Evolutionary conservation across 2,113 vertebrate genomes (phyloP), one percentile per base, ranked within the genome.

Genomic region (Stigmatopora nigra): DNA sequence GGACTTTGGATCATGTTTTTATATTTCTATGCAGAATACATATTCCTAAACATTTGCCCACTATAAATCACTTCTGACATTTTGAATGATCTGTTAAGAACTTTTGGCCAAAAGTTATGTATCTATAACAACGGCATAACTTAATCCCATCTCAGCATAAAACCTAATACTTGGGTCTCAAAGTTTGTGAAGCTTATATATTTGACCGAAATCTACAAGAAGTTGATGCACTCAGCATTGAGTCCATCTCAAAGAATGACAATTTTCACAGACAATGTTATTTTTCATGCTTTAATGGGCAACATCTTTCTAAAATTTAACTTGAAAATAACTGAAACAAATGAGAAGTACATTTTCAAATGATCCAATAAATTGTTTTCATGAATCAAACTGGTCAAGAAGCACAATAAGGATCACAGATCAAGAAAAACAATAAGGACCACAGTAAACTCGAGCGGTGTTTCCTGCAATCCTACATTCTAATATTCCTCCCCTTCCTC

Each of bases 401-500:
- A 60, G 41, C 36, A 60, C 57, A 41, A 41, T 12, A 17, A 19
- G 57, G 17, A 59, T 59, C 57, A 59, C 35, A 38, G 7, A 58
- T 15, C 25, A 31, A 31, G 25, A 31, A 60, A 60, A 16, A 60
- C 57, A 41, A 41, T 12, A 17, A 19, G 57, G 17, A 31, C 25
- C 25, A 31, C 25, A 31, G 25, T 31, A 3, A 31, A 60, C 38
- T 41, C 11, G 31, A 31, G 51, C 58, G 38, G 36, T 5, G 36
- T 13, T 44, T 44, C 17, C 36, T 19, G 58, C 11, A 13, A 44
- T 60, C 17, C 2, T 11, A 59, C 56, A 0, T 57, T 5, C 6
- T 45, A 45, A 44, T 45, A 61, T 22, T 61, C 59, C 41, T 61
- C 59, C 20, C 59, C 59, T 45, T 61, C 59, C 11, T 61, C 59